Conservation (phyloP, 1,140 invertebrate species). For the Zophobas morio region DNA sequence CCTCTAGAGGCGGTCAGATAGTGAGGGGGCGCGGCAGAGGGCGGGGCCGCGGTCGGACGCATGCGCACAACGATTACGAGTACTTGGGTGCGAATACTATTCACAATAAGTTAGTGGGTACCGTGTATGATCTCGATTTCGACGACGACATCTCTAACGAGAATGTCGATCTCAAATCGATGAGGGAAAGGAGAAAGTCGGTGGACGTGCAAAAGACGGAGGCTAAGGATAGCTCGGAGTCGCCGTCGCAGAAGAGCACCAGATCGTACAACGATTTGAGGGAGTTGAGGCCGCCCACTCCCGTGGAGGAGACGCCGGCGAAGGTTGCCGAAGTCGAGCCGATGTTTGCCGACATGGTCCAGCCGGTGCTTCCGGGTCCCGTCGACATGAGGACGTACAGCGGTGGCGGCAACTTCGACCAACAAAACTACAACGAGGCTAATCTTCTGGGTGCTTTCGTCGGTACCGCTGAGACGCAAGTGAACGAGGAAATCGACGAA, state of each 20-base stretch:
- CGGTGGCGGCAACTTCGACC: constrained; percentile 69
- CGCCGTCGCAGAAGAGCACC: constrained; percentile 59
- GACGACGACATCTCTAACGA: constrained; percentile 86
- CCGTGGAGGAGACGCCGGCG: constrained; percentile 58
- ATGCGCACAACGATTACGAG: constrained; percentile 63
- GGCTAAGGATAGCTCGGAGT: constrained; percentile 54
- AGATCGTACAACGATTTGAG: constrained; percentile 66
- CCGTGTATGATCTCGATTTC: constrained; percentile 89
- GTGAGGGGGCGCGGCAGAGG: constrained; percentile 78
- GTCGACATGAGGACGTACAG: constrained; percentile 90
- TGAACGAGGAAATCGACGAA: constrained; percentile 80
- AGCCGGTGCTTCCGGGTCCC: constrained; percentile 84
- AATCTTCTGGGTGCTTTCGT: constrained; percentile 78
- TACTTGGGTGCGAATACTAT: constrained; percentile 72
- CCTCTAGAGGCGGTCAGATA: constrained; percentile 69
- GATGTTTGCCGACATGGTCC: constrained; percentile 73
- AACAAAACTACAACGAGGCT: constrained; percentile 70
- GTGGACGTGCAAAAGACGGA: constrained; percentile 79
- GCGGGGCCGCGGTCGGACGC: constrained; percentile 70
- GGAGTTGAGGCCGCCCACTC: constrained; percentile 65
- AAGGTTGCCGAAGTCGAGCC: constrained; percentile 28
- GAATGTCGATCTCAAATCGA: constrained; percentile 83
- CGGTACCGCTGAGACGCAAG: constrained; percentile 76
- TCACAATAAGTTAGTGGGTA: constrained; percentile 85
- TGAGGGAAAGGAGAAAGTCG: constrained; percentile 85